phyloP scores from a whole-genome alignment of 1,140 invertebrate genomes.

The Drosophila tristis region DNA sequence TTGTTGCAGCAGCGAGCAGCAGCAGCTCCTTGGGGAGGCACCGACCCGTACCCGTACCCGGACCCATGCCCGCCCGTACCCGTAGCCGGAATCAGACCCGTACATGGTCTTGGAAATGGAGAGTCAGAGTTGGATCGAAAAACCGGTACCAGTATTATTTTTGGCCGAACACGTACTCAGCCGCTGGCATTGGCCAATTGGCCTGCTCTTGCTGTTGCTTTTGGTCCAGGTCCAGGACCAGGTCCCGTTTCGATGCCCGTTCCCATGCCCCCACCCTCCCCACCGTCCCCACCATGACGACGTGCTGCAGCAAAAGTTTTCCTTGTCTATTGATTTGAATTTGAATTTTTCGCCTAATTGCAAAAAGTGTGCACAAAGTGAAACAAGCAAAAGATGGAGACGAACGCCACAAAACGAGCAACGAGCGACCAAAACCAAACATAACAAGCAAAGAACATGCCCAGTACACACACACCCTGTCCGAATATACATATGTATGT shows the following conservation, averaged over 20 bases:
- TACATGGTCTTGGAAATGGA: constrained; percentile 7
- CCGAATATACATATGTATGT: too few species aligned
- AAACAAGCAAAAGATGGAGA: constrained; percentile 14
- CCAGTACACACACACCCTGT: too few species aligned
- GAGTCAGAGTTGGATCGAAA: constrained; percentile 7
- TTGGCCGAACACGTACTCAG: constrained; percentile 69
- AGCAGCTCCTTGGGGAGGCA: constrained; percentile 38
- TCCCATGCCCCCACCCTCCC: too few species aligned
- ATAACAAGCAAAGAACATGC: too few species aligned
- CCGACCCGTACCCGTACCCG: constrained; percentile 10
- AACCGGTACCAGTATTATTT: constrained; percentile 52
- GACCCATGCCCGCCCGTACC: background rate
- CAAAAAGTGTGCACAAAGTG: constrained; percentile 52
- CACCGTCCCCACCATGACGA: constrained; percentile 35
- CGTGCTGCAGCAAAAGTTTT: constrained; percentile 73
- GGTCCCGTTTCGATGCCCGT: background rate
- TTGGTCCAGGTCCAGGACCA: background rate
- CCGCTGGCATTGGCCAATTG: constrained; percentile 76
- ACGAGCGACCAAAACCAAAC: too few species aligned
- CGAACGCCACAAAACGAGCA: background rate
- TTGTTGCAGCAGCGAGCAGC: constrained; percentile 50
- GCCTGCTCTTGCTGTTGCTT: constrained; percentile 35
- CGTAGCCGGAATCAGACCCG: background rate
- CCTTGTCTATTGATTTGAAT: constrained; percentile 73
- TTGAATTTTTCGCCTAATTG: constrained; percentile 72